Evolutionary conservation across 1,140 invertebrate species (phyloP), one percentile per base, ranked within the genome.

Genomic region (Polyergus mexicanus): DNA sequence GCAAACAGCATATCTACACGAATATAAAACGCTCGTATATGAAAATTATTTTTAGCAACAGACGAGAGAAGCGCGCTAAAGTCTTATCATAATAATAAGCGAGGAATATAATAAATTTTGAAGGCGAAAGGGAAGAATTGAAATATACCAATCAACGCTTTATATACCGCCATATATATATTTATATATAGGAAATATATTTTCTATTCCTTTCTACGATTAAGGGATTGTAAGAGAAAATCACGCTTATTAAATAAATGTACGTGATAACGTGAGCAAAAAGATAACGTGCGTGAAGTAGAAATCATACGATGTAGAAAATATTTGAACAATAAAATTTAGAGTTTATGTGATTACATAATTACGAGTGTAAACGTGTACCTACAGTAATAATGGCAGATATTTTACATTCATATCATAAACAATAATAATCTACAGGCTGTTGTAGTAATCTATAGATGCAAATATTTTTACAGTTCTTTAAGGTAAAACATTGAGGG

Each of bases 371-470:
- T 60, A 88, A 89, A 86, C 71, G 47, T 89, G 62, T 75, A 71
- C 69, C 62, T 86, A 83, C 77, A 89, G 63, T 84, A 56, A 88
- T 87, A 86, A 83, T 91, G 91, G 88, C 92, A 92, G 91, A 93
- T 92, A 88, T 86, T 88, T 88, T 91, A 69, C 85, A 90, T 90
- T 89, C 85, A 90, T 91, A 91, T 87, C 86, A 92, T 87, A 66
- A 78, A 85, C 44, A n/a, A 13, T 81, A 74, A 83, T 72, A 74
- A 83, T 81, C 51, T 54, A 58, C 32, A 35, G 28, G 54, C 78
- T 81, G 19, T 35, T 58, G 38, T 74, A 74, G 19, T 60, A 47
- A 72, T 41, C 3, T 22, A 5, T 83, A 74, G 25, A 2, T 19
- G 28, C 35, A 83, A 32, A 47, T 2, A 47, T 47, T 47, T 13